These are phyloP conservation scores for Belonocnema kinseyi DNA, from an alignment of 1,140 invertebrate species.

Conservation along the genomic window DNA sequence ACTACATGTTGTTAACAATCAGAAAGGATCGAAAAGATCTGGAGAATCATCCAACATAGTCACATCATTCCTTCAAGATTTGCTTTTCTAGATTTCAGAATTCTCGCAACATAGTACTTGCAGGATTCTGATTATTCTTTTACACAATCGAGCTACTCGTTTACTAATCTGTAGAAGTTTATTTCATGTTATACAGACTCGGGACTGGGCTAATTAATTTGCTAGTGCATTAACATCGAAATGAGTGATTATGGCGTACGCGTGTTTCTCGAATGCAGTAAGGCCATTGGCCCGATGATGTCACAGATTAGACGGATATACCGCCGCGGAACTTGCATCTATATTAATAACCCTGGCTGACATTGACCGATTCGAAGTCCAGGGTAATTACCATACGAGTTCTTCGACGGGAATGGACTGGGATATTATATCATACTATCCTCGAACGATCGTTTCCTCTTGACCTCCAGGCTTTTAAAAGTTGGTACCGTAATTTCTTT, in stretches of 20 bases:
- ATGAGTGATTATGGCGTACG: slow-evolving; percentile 59
- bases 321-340: slow-evolving; percentile 56
- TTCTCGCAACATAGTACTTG: not conserved
- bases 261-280: slow-evolving; percentile 37
- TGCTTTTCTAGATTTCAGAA: not conserved
- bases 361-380: slow-evolving; percentile 67
- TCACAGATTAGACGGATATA: slow-evolving; percentile 59
- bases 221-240: slow-evolving; percentile 61
- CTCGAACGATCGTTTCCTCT: slow-evolving; percentile 14
- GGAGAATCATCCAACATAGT: not conserved
- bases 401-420: slow-evolving; percentile 37
- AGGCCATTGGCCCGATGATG: slow-evolving; percentile 53
- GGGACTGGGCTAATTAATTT: slow-evolving; percentile 58
- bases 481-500: slow-evolving; percentile 15
- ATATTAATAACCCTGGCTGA: slow-evolving; percentile 71
- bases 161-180: not conserved
- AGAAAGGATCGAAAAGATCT: slow-evolving; percentile 17
- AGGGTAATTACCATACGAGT: slow-evolving; percentile 65
- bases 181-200: not conserved
- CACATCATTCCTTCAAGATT: not conserved
- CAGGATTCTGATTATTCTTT: too few species aligned
- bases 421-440: slow-evolving; percentile 1
- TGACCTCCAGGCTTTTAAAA: slow-evolving; percentile 12
- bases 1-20: not conserved
- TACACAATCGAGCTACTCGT: too few species aligned